phyloP scores from a whole-genome alignment of 2,888 invertebrate species.

The Pammene aurita region DNA sequence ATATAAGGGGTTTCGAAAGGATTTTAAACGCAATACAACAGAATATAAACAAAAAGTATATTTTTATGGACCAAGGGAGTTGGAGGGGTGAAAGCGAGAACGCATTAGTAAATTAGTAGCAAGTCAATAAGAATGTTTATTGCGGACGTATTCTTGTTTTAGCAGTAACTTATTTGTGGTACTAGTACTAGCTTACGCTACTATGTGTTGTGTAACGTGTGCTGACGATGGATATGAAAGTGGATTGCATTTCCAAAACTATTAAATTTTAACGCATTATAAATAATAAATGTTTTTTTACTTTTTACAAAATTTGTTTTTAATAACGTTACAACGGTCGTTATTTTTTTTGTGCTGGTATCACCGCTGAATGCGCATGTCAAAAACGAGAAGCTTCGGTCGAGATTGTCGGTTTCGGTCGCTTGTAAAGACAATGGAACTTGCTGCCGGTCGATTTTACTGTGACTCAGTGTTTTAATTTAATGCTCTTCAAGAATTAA shows the following conservation, averaged over 20 bases:
- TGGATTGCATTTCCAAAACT: slow-evolving; percentile 16
- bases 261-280: background rate
- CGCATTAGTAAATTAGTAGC: slow-evolving; percentile 83
- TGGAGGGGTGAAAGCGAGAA: slow-evolving; percentile 79
- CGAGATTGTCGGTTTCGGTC: slow-evolving; percentile 43
- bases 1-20: slow-evolving; percentile 69
- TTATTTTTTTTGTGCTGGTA: slow-evolving; percentile 54
- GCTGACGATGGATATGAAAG: slow-evolving; percentile 40
- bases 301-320: background rate
- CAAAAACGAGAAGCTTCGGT: slow-evolving; percentile 63
- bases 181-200: slow-evolving; percentile 52
- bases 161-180: slow-evolving; percentile 57
- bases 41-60: slow-evolving; percentile 60
- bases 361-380: slow-evolving; percentile 70
- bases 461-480: slow-evolving; percentile 49
- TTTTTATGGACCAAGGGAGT: slow-evolving; percentile 62
- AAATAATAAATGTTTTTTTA: background rate
- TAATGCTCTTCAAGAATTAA: slow-evolving; percentile 48
- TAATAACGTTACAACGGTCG: slow-evolving; percentile 41
- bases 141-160: slow-evolving; percentile 64
- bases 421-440: slow-evolving; percentile 68
- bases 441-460: slow-evolving; percentile 57
- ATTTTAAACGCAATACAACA: slow-evolving; percentile 71
- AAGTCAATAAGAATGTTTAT: slow-evolving; percentile 60
- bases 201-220: slow-evolving; percentile 46